Evolutionary conservation across 2,797 vertebrate species (phyloP).

Genomic region (Siniperca obscura): DNA sequence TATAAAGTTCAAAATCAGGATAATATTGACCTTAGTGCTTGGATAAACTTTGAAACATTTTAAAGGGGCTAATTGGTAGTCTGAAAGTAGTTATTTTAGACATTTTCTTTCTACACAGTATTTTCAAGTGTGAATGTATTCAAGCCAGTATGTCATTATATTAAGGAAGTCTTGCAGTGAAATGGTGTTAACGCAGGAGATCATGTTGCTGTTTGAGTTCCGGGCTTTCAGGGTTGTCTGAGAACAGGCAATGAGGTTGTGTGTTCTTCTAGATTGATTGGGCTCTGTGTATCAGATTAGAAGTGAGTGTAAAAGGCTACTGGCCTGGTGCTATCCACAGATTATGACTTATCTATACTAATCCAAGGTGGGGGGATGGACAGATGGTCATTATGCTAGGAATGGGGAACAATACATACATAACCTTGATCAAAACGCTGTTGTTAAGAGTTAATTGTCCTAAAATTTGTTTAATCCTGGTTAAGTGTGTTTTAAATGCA

Average conservation of each 20-base stretch:
- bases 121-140: conserved; percentile 19
- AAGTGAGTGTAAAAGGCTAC: conserved; percentile 64
- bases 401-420: conserved; percentile 8
- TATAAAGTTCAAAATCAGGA: conserved; percentile 35
- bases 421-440: neutral
- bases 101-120: neutral
- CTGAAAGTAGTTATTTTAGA: neutral
- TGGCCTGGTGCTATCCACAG: conserved; percentile 68
- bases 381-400: conserved; percentile 9
- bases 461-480: neutral
- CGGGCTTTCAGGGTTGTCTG: neutral
- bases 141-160: neutral
- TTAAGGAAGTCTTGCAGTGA: neutral
- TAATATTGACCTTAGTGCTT: conserved; percentile 13
- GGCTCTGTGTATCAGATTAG: conserved; percentile 52
- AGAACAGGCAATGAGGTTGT: neutral
- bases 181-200: neutral
- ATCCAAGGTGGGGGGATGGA: conserved; percentile 72
- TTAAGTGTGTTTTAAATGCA: neutral
- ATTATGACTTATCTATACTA: conserved; percentile 78
- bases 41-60: conserved; percentile 15
- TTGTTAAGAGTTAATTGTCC: neutral
- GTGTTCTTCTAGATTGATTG: conserved; percentile 49
- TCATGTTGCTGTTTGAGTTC: neutral
- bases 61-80: conserved; percentile 13